Conservation (phyloP, 2,113 vertebrate genomes). For the Bos indicus region DNA sequence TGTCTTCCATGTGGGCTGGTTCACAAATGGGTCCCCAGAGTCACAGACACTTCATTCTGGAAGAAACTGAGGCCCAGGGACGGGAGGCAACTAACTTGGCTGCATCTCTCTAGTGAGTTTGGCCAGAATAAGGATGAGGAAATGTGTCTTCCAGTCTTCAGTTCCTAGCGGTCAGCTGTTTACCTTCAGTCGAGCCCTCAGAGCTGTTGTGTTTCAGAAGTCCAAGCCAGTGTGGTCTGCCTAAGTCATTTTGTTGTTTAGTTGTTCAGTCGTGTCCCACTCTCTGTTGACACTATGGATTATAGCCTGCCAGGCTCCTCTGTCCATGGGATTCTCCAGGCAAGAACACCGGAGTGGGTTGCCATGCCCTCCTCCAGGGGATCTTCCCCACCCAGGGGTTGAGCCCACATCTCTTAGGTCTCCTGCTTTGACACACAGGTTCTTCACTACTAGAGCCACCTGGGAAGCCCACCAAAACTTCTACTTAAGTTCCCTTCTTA, state of each 20-base stretch:
- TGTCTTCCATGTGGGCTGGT: accelerated
- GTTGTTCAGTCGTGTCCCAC: not conserved
- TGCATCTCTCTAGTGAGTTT: not conserved
- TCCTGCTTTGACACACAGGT: not conserved
- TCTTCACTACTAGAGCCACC: not conserved
- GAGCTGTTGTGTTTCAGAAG: accelerated
- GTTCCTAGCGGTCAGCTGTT: accelerated
- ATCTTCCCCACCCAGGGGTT: not conserved
- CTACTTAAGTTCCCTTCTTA: not conserved
- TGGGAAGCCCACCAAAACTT: not conserved
- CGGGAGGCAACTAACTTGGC: not conserved
- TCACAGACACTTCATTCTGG: not conserved
- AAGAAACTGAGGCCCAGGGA: not conserved
- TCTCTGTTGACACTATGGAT: not conserved
- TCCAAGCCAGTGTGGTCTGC: accelerated
- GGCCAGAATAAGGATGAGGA: not conserved
- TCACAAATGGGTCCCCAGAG: not conserved
- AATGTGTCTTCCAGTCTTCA: not conserved
- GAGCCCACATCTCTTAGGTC: not conserved
- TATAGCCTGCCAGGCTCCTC: not conserved
- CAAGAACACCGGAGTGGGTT: not conserved
- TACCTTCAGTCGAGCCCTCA: accelerated
- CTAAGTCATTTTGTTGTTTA: not conserved
- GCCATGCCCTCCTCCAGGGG: not conserved
- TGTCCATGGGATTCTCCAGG: not conserved